Percentiles rank a stretch among this genome's conserved stretches.
Conservation (phyloP, 2,797 vertebrate genomes). For the Pipistrellus nathusii region DNA sequence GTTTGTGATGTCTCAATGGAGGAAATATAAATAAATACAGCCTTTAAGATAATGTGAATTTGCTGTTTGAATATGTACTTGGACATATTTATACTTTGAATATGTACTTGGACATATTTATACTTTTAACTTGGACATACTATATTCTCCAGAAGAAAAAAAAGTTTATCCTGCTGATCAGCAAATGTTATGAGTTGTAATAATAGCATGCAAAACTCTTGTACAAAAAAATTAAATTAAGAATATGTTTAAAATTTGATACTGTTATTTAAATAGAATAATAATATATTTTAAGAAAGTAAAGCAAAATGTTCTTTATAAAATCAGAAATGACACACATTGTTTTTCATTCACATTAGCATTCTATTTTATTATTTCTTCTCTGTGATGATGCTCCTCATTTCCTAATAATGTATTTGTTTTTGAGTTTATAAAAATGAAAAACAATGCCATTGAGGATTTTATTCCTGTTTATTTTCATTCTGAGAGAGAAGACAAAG, state of each 20-base stretch:
- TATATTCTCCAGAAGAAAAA: neutral
- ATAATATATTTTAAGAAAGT: neutral
- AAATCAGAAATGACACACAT: neutral
- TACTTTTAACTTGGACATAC: neutral
- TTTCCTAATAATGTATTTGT: neutral
- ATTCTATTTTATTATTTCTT: neutral
- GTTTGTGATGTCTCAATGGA: neutral
- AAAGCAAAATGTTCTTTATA: neutral
- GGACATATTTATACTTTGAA: no score
- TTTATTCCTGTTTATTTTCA: neutral
- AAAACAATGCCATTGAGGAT: neutral
- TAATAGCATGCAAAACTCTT: neutral
- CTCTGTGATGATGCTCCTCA: neutral
- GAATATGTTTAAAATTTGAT: neutral
- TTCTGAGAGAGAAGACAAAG: neutral
- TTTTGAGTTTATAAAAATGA: conserved; percentile 28
- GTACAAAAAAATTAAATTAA: neutral
- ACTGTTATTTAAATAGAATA: neutral
- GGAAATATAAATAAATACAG: neutral
- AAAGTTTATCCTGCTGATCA: neutral
- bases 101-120: no score
- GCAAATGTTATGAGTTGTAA: neutral
- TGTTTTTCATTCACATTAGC: neutral
- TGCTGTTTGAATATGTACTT: neutral
- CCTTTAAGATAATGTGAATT: neutral